Conservation (phyloP, 2,888 invertebrate species). For the Hemaris fuciformis region DNA sequence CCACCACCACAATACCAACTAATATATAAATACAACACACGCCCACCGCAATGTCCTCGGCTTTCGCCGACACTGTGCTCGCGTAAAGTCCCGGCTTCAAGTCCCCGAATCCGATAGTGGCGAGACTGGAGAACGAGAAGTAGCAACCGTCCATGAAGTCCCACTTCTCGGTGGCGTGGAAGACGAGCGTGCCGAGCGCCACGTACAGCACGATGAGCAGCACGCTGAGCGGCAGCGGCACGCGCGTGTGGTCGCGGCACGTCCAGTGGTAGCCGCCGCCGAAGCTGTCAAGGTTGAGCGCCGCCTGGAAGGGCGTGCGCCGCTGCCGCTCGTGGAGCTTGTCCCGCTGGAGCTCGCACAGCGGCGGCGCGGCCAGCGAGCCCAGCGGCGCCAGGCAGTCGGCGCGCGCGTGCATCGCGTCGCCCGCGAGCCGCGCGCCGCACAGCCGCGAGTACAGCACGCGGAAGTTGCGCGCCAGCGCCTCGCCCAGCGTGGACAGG, state of each 20-base stretch:
- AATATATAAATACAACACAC: constrained; percentile 91
- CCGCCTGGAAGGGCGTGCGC: constrained; percentile 70
- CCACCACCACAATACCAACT: constrained; percentile 91
- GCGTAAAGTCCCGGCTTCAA: constrained; percentile 85
- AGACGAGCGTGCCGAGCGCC: constrained; percentile 93
- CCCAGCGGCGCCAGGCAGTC: constrained; percentile 37
- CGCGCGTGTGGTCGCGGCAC: constrained; percentile 84
- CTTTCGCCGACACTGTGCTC: constrained; percentile 67
- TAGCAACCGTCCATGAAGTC: constrained; percentile 92
- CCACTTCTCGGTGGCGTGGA: constrained; percentile 96
- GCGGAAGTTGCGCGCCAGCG: constrained; percentile 89
- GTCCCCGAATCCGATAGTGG: constrained; percentile 93
- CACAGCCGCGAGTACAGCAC: constrained; percentile 83
- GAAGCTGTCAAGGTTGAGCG: constrained; percentile 65
- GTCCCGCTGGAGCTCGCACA: too few relatives aligned
- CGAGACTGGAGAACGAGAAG: constrained; percentile 89
- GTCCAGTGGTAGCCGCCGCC: constrained; percentile 64
- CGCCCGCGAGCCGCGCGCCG: constrained; percentile 44
- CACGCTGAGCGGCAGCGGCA: constrained; percentile 93
- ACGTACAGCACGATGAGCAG: constrained; percentile 93
- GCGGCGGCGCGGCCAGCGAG: constrained; percentile 23
- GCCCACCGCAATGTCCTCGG: constrained; percentile 86
- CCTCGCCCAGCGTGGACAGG: constrained; percentile 92
- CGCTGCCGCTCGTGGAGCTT: constrained; percentile 42
- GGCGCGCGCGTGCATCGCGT: constrained; percentile 47